Percentiles rank a stretch among this genome's conserved stretches.
Conservation (phyloP, 2,888 invertebrate genomes). For the Pseudoips prasinana region DNA sequence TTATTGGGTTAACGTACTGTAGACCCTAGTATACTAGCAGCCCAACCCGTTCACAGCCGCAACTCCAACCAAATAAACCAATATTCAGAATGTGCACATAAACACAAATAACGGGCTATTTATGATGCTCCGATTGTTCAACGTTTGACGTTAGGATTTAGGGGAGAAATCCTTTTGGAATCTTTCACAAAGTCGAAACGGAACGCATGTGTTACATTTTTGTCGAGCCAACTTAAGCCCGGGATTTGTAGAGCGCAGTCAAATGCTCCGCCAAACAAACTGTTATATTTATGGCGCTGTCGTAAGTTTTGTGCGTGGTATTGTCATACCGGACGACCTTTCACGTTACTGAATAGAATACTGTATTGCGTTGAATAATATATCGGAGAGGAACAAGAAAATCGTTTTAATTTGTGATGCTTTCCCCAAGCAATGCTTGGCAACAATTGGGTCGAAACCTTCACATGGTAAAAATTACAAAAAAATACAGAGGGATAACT, state of each 20-base stretch:
- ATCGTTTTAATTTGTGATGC: no score
- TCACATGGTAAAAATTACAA: no score
- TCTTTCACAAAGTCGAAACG: constrained; percentile 19
- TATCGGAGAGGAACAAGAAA: no score
- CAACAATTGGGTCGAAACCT: no score
- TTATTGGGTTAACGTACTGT: no score
- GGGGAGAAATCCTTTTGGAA: constrained; percentile 27
- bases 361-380: neutral
- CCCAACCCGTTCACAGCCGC: constrained; percentile 41
- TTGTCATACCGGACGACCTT: constrained; percentile 5
- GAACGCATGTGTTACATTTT: constrained; percentile 26
- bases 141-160: constrained; percentile 15
- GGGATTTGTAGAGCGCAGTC: constrained; percentile 22
- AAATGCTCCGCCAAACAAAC: constrained; percentile 4
- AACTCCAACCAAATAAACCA: constrained; percentile 42
- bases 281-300: constrained; percentile 14
- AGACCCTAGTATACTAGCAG: no score
- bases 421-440: no score
- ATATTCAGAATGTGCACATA: constrained; percentile 30
- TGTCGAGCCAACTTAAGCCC: constrained; percentile 23
- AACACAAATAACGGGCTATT: constrained; percentile 30
- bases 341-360: constrained; percentile 7
- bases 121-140: constrained; percentile 20
- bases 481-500: no score
- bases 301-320: constrained; percentile 10